Evolutionary conservation across 2,113 vertebrate species (phyloP), one percentile per base, ranked within the genome.

Genomic region (Falcunculus frontatus): DNA sequence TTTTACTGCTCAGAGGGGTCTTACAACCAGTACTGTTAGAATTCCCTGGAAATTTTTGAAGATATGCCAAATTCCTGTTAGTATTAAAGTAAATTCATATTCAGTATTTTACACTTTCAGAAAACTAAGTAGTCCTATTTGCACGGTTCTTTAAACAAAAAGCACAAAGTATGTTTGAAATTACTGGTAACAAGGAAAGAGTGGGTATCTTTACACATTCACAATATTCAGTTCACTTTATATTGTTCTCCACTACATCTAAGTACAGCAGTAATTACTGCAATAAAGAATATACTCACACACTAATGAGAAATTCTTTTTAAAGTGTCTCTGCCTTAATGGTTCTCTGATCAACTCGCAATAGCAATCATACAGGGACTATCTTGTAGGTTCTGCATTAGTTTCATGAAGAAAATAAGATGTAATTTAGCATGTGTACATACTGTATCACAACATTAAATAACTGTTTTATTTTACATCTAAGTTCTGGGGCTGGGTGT

Each of bases 281-380:
- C 46, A 87, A 55, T 70, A 87, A 94, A 56, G 52, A 92, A n/a
- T 55, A 55, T 57, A 33, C 44, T 74, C 62, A 84, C 53, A 60
- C 79, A 53, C 49, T 76, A 91, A 83, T 74, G 69, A 92, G 42
- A 92, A 92, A 85, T 94, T 32, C 79, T 90, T 91, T 92, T 46
- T 82, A 39, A 86, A 83, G 25, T 42, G n/a, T 46, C 47, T 95
- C 86, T 83, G 29, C 74, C 69, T 53, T 79, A 82, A 86, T 74
- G 53, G 91, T 73, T 91, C 46, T 62, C 25, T 33, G 50, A 92
- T 84, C 79, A 69, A 73, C 82, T 72, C 87, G 62, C 79, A 89
- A 57, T 10, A 85, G 42, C 26, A 67, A 46, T 46, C 62, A 75
- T 29, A 35, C 8, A 37, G 15, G 22, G 13, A 85, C 21, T 32